A percentile compares a stretch with the other conserved stretches of the same genome.
Evolutionary conservation across 2,888 invertebrate species (phyloP).

Genomic region (Agrenia bidenticulata): DNA sequence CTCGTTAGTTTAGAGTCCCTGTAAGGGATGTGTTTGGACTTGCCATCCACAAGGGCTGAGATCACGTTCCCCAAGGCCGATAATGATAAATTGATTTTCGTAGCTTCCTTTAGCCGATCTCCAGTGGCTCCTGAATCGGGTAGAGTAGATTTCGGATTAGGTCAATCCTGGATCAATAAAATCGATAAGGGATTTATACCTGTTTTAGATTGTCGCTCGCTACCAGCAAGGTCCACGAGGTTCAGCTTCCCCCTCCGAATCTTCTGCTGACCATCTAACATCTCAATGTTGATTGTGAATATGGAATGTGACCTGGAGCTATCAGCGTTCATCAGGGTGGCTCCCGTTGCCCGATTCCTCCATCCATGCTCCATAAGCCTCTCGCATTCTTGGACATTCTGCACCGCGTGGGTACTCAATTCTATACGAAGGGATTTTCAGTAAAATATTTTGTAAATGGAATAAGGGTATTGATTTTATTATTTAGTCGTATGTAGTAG

Average conservation of each 20-base stretch:
- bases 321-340: constrained; percentile 63
- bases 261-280: constrained; percentile 63
- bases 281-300: constrained; percentile 80
- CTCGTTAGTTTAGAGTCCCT: constrained; percentile 83
- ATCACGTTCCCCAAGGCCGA: constrained; percentile 88
- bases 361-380: constrained; percentile 72
- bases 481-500: no score
- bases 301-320: constrained; percentile 81
- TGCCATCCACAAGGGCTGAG: constrained; percentile 79
- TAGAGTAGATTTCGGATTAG: no score
- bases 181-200: constrained; percentile 55
- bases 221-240: constrained; percentile 85
- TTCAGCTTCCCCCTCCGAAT: constrained; percentile 75
- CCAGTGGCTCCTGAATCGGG: constrained; percentile 86
- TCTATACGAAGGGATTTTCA: constrained; percentile 59
- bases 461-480: no score
- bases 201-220: constrained; percentile 79
- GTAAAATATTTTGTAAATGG: no score
- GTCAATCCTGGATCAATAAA: no score
- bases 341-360: constrained; percentile 76
- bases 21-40: constrained; percentile 76
- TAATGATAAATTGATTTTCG: constrained; percentile 83
- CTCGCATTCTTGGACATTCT: constrained; percentile 75
- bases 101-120: constrained; percentile 80
- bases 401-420: constrained; percentile 73